A percentile compares a stretch with the other conserved stretches of the same genome.
phyloP scores from a whole-genome alignment of 2,113 vertebrate species.

The Theristicus caerulescens region DNA sequence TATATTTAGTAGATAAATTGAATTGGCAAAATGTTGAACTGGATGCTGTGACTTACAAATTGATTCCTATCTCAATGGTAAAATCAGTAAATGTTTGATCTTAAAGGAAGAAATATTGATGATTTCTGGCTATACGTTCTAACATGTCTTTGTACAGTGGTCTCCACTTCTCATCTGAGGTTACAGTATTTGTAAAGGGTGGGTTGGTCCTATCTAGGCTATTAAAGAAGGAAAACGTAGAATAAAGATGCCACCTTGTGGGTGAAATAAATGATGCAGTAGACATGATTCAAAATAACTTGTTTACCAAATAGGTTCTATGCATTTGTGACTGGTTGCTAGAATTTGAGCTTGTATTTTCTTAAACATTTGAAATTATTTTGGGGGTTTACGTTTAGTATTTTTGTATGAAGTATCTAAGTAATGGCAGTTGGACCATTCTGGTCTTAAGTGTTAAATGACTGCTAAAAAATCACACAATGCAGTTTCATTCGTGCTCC shows the following conservation, averaged over 20 bases:
- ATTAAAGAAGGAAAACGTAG: background rate
- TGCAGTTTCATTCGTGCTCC: background rate
- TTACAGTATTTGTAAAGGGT: background rate
- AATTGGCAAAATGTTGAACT: background rate
- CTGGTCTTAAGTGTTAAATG: background rate
- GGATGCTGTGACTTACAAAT: background rate
- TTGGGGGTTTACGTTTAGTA: accelerated
- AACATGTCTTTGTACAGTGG: background rate
- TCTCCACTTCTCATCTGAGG: background rate
- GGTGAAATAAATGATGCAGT: background rate
- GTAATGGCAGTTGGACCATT: background rate
- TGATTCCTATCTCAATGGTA: background rate
- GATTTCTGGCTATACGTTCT: background rate
- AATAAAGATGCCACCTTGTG: conserved; percentile 60
- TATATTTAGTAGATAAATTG: background rate
- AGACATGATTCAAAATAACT: background rate
- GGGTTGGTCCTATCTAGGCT: background rate
- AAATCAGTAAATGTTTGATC: background rate
- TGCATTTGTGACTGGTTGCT: background rate
- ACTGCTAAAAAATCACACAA: background rate
- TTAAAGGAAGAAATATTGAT: background rate
- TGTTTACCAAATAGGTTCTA: background rate
- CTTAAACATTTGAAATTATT: background rate
- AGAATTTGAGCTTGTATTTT: background rate
- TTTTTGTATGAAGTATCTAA: background rate